Base-by-base conservation (phyloP, 2,888 invertebrate species). In the Nipponacmea schrenckii region DNA sequence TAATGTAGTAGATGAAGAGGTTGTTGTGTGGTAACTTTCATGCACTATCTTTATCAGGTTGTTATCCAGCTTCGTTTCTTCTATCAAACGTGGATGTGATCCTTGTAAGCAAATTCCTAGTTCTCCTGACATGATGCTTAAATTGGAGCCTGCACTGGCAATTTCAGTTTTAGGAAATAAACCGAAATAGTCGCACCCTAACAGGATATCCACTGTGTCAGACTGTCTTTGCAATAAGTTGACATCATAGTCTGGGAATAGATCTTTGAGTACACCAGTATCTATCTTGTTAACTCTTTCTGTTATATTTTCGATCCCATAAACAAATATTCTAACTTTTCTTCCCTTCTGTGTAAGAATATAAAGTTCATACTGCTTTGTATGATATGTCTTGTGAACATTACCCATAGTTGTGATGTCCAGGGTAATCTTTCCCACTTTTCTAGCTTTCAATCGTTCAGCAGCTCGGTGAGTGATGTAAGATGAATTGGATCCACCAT, bases 351-450 rank as follows among this genome's bases (percentile, higher is more conserved):
- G 67, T 39, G 67, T 48, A 20, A 20, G 67, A 0, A 67, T 7
- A 26, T 26, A 26, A 17, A 67, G 14, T 48, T 67, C 50, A 10
- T 48, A 67, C 17, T 48, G 20, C 5, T 8, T 14, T 7, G 67
- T 67, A 10, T 50, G 7, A 26, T 67, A 67, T 10, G 67, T 67
- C 26, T 67, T 67, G 14, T 46, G 26, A 7, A 67, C 67, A 50
- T 67, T 67, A n/a, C 67, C 67, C 48, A 67, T 67, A 24, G 67
- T 67, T 5, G 48, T 67, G 5, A 67, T 24, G 14, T 67, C 67
- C 7, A 67, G 26, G 0, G 56, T 50, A 24, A 24, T 24, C 15
- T 26, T 48, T 5, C 46, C 10, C 17, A 67, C 17, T 24, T 67
- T 67, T 44, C 46, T 39, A n/a, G 26, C 67, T 2, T 67, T n/a